Evolutionary conservation across 2,113 vertebrate species (phyloP), one percentile per base, ranked within the genome.

Genomic region (Ptilorrhoa leucosticta): DNA sequence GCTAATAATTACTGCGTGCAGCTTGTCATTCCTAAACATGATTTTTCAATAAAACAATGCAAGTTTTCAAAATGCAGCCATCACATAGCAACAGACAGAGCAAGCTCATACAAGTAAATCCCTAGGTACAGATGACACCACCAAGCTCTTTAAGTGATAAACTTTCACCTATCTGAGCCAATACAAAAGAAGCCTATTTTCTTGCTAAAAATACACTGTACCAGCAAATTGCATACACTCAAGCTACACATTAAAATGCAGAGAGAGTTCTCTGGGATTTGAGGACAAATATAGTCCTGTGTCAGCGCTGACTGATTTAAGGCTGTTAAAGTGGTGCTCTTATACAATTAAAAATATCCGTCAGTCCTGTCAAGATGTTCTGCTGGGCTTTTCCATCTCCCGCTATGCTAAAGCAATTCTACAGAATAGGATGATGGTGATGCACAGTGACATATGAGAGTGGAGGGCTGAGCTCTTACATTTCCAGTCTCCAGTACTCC

Each of bases 111-210:
- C 16, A 69, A 85, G n/a, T 35, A 76, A 95, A 87, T 76, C 48
- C 66, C 63, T 79, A 57, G 28, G 53, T 45, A 65, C 8, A 31
- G 23, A 42, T 82, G 57, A 71, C 23, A 91, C 73, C 70, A 91
- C 16, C 42, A 76, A 87, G 57, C 23, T 87, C 54, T 89, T 76
- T 69, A 91, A 94, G 70, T 69, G 7, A 79, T 57, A 94, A 95
- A 93, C 78, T 94, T 91, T 93, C 66, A 85, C 57, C 70, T 91
- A 31, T 30, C 57, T 79, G 65, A 93, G 72, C n/a, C 69, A 88
- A 78, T 35, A 78, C 40, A 78, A 60, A 87, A 77, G 47, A 81
- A 89, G 14, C 10, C 53, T 75, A 15, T 76, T 68, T 83, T 88
- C 73, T 91, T 79, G 73, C 90, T 91, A 79, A 90, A 89, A 94